Conservation (phyloP, 2,797 vertebrate species). For the Pygocentrus nattereri region DNA sequence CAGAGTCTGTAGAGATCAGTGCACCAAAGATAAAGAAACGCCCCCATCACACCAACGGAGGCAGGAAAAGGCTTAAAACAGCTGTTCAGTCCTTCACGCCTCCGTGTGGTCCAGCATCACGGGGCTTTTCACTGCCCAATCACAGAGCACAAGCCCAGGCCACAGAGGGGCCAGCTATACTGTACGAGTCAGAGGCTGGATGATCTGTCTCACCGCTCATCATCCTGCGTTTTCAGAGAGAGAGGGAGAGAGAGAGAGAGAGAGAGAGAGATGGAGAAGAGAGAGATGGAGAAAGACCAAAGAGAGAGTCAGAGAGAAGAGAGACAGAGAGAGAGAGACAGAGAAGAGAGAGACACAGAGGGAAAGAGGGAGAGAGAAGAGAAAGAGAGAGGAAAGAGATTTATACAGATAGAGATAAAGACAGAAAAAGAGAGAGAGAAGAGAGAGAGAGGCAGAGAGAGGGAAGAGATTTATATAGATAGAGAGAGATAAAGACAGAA, state of each 20-base stretch:
- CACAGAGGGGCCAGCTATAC: neutral
- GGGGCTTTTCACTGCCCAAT: constrained; percentile 53
- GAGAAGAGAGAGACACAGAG: neutral
- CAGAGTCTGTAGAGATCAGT: neutral
- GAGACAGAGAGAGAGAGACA: neutral
- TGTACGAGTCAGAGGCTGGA: neutral
- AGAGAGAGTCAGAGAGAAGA: neutral
- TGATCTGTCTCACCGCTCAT: neutral
- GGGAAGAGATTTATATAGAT: too few species aligned
- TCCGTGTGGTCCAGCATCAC: neutral
- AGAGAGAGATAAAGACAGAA: neutral
- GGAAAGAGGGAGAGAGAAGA: neutral
- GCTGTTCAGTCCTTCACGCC: neutral
- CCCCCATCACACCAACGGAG: neutral
- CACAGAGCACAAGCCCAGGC: constrained; percentile 29
- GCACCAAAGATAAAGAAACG: neutral
- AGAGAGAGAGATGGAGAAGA: neutral
- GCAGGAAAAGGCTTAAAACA: constrained; percentile 16
- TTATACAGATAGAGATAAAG: neutral
- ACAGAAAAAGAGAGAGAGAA: neutral
- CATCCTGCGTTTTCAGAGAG: constrained; percentile 5
- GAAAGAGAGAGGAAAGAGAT: neutral
- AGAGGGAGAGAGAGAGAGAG: neutral
- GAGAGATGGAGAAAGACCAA: too few species aligned
- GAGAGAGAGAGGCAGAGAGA: neutral